phyloP scores from a whole-genome alignment of 2,113 vertebrate species.

The Dasyprocta punctata region DNA sequence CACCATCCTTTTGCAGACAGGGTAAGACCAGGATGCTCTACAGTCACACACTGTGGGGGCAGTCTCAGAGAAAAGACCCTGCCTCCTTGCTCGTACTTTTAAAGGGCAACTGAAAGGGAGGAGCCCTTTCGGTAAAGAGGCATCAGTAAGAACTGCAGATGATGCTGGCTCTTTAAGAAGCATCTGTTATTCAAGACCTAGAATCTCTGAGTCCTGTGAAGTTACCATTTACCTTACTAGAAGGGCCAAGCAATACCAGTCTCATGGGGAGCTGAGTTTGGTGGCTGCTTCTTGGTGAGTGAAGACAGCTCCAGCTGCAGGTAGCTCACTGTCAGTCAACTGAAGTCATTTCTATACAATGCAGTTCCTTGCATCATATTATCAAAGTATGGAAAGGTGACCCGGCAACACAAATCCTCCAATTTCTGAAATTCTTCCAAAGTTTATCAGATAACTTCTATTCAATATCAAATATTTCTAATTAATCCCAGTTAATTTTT shows the following conservation, averaged over 20 bases:
- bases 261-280: not conserved
- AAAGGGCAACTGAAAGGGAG: not conserved
- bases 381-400: not conserved
- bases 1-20: not conserved
- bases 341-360: not conserved
- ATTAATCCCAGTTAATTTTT: not conserved
- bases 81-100: not conserved
- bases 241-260: not conserved
- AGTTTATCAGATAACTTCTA: not conserved
- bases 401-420: not conserved
- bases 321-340: not conserved
- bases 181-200: not conserved
- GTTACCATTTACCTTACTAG: not conserved
- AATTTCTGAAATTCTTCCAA: slow-evolving; percentile 33
- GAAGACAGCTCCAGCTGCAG: not conserved
- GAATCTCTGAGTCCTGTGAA: not conserved
- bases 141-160: not conserved
- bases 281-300: not conserved
- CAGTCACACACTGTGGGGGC: no score
- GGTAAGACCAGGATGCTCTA: not conserved
- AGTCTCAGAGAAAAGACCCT: not conserved
- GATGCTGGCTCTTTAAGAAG: not conserved
- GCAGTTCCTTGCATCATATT: not conserved
- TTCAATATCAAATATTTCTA: slow-evolving; percentile 34
- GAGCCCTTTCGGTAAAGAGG: not conserved